phyloP scores from a whole-genome alignment of 1,140 invertebrate genomes.

The Eurosta solidaginis region DNA sequence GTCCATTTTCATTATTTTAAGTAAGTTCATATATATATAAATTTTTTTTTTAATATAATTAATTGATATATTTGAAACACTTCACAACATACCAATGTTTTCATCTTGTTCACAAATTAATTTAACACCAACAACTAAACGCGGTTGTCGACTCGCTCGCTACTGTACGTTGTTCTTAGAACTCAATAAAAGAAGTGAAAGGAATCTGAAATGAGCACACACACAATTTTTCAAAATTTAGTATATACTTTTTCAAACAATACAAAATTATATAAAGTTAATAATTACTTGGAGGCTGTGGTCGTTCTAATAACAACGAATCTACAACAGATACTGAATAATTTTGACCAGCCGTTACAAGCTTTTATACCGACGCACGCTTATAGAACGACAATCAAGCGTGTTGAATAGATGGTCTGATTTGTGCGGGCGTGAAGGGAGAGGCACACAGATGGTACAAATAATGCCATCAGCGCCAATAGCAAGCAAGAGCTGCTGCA shows the following conservation, averaged over 20 bases:
- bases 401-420: constrained; percentile 31
- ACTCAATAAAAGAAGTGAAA: constrained; percentile 8
- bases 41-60: neutral
- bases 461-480: neutral
- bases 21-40: too few relatives aligned
- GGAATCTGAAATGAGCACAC: constrained; percentile 5
- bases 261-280: neutral
- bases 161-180: neutral
- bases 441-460: constrained; percentile 4
- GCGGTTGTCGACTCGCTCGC: neutral
- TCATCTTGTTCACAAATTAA: constrained; percentile 36
- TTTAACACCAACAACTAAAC: neutral
- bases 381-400: constrained; percentile 2
- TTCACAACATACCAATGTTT: constrained; percentile 38
- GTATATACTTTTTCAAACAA: neutral
- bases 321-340: constrained; percentile 59
- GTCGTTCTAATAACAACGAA: constrained; percentile 39
- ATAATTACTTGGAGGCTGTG: constrained; percentile 26
- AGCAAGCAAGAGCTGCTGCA: neutral
- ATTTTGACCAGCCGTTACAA: constrained; percentile 52
- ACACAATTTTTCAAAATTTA: neutral
- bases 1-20: too few relatives aligned
- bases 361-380: constrained; percentile 51
- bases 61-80: neutral
- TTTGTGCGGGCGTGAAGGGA: constrained; percentile 12